phyloP scores from a whole-genome alignment of 2,113 vertebrate species.

The Ascaphus truei region DNA sequence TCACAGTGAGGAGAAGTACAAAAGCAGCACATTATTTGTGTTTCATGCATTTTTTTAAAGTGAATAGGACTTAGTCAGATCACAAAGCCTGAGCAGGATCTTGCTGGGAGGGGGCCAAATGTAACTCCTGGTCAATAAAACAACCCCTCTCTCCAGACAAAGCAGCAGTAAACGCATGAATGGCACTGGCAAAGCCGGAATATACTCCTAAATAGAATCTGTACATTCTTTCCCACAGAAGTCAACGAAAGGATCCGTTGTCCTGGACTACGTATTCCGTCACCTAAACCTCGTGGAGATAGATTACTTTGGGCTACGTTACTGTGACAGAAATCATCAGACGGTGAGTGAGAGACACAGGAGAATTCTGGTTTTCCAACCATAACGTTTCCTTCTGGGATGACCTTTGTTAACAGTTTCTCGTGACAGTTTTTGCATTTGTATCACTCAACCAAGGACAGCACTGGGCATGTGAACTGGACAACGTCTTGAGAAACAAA shows the following conservation, averaged over 20 bases:
- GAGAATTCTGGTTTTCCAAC: conserved; percentile 1
- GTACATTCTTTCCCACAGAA: conserved; percentile 78
- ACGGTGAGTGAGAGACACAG: conserved; percentile 67
- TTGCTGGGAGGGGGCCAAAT: conserved; percentile 26
- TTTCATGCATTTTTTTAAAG: conserved; percentile 1
- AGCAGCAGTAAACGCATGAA: conserved; percentile 46
- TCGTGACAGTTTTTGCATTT: background rate
- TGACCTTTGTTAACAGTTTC: background rate
- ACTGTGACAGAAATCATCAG: conserved; percentile 84
- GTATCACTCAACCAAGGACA: background rate
- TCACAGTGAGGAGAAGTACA: background rate
- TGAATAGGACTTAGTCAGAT: background rate
- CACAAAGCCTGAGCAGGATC: conserved; percentile 1
- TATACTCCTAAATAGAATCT: conserved; percentile 53
- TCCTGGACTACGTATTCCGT: conserved; percentile 81
- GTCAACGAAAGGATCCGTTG: conserved; percentile 77
- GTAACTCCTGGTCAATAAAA: conserved; percentile 29
- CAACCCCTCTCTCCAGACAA: background rate
- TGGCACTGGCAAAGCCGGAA: conserved; percentile 48
- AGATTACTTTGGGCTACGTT: conserved; percentile 88
- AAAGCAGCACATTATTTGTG: conserved; percentile 5
- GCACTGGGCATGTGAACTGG: background rate
- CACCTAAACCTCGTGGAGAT: conserved; percentile 81
- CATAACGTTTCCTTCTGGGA: conserved; percentile 15
- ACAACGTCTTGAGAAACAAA: no score